Evolutionary conservation across 2,113 vertebrate genomes (phyloP), one percentile per base, ranked within the genome.

Genomic region (Myrmecophaga tridactyla): DNA sequence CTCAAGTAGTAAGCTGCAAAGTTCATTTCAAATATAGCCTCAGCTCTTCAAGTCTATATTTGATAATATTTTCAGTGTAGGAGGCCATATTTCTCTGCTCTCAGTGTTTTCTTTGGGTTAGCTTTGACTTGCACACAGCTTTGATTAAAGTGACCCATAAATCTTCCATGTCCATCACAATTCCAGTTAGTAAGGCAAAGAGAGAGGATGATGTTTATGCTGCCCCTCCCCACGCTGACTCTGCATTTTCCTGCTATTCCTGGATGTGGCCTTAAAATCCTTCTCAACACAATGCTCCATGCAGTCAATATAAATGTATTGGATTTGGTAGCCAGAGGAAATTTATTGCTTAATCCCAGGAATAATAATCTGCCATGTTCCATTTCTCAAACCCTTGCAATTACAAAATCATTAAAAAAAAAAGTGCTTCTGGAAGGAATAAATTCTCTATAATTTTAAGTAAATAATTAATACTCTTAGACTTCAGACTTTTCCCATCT

Each of bases 141-240:
- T 86, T 75, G 60, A 86, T 51, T 86, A 86, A 90, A 89, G 69
- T n/a, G 92, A 60, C 36, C 56, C 56, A 92, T 96, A 89, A 86
- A 86, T 69, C n/a, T 62, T 73, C 65, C 73, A 39, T 70, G 62
- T 13, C 77, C 86, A 25, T 86, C 70, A 95, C 39, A 89, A 34
- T 53, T 21, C 69, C 58, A 91, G 51, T 29, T 93, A 69, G 51
- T 73, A 84, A 86, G 62, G 81, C 48, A 77, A 78, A 91, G 69
- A 82, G n/a, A n/a, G 14, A 69, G 63, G 58, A 78, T 73, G 72
- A 73, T 90, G 41, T 86, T 89, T 83, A 56, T 34, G 11, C 83
- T 82, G 89, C 27, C 34, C 69, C 20, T 83, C 46, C 21, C 23
- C 41, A 34, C 39, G 51, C 89, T 81, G 88, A 85, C 65, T 20